A percentile compares a stretch with the other conserved stretches of the same genome.
Evolutionary conservation across 2,113 vertebrate species (phyloP).

Genomic region (Jacana jacana): DNA sequence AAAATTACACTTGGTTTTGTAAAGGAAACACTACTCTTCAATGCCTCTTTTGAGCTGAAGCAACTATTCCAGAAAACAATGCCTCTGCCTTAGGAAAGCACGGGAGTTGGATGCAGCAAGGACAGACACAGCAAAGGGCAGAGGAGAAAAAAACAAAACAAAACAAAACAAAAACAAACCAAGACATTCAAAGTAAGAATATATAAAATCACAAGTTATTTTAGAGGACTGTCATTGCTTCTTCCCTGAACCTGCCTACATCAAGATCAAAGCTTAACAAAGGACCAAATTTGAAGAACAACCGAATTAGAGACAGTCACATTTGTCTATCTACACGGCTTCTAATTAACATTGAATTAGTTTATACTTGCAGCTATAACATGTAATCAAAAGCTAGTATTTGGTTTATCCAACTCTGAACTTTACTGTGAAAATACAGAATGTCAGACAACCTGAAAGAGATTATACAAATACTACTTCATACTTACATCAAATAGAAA

Average conservation of each 20-base stretch:
- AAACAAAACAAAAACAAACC: no score
- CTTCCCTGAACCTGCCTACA: not conserved
- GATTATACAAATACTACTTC: not conserved
- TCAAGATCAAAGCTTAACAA: not conserved
- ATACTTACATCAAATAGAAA: not conserved
- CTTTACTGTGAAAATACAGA: not conserved
- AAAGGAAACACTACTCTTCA: not conserved
- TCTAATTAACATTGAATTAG: not conserved
- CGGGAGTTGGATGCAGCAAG: not conserved
- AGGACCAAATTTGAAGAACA: not conserved
- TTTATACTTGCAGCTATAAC: not conserved
- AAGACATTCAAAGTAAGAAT: not conserved
- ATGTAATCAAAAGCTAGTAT: not conserved
- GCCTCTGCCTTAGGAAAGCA: not conserved
- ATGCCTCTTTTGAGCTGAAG: not conserved
- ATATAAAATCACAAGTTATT: not conserved
- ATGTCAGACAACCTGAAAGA: not conserved
- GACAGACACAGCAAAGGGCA: not conserved
- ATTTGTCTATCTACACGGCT: rapidly evolving
- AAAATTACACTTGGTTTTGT: not conserved
- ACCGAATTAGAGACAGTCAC: not conserved
- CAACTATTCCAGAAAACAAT: not conserved
- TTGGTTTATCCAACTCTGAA: not conserved
- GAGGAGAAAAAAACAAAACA: not conserved
- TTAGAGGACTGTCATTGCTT: not conserved